Conservation (phyloP, 1,140 invertebrate genomes). For the Drosophila kohkoa region DNA sequence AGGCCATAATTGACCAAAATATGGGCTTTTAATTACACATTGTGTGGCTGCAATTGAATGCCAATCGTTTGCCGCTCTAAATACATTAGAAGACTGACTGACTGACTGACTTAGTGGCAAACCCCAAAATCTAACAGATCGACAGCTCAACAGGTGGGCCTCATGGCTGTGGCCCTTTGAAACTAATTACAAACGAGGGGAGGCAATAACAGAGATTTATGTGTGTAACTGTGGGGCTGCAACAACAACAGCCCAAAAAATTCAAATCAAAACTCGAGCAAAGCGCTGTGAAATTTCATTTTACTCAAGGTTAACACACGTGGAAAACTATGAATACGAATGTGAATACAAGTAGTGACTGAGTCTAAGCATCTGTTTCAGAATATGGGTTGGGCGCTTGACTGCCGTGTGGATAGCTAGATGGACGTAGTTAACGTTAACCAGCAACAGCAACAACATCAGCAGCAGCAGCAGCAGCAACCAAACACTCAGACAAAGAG, state of each 20-base stretch:
- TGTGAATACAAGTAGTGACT: conserved; percentile 34
- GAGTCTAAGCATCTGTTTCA: conserved; percentile 29
- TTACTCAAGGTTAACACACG: conserved; percentile 76
- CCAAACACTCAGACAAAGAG: conserved; percentile 16
- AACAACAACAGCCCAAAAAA: conserved; percentile 13
- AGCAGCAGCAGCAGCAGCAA: background rate
- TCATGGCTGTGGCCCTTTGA: conserved; percentile 9
- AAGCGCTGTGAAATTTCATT: conserved; percentile 41
- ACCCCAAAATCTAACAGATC: conserved; percentile 15
- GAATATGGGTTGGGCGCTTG: conserved; percentile 70
- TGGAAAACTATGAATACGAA: conserved; percentile 65
- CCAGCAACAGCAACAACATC: background rate
- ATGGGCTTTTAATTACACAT: conserved; percentile 77
- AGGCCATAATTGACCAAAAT: conserved; percentile 67
- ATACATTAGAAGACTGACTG: conserved; percentile 58
- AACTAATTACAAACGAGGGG: conserved; percentile 38
- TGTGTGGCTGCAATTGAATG: conserved; percentile 68
- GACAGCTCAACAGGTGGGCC: conserved; percentile 29
- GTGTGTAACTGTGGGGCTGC: conserved; percentile 18
- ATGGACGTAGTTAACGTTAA: conserved; percentile 32
- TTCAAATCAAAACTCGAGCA: conserved; percentile 47
- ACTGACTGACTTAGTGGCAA: background rate
- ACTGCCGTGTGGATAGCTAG: conserved; percentile 13
- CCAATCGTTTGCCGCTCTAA: conserved; percentile 43
- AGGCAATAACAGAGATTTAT: conserved; percentile 30